Percentiles rank a stretch among this genome's conserved stretches.
Conservation (phyloP, 2,888 invertebrate species). For the Chrysomela aeneicollis region DNA sequence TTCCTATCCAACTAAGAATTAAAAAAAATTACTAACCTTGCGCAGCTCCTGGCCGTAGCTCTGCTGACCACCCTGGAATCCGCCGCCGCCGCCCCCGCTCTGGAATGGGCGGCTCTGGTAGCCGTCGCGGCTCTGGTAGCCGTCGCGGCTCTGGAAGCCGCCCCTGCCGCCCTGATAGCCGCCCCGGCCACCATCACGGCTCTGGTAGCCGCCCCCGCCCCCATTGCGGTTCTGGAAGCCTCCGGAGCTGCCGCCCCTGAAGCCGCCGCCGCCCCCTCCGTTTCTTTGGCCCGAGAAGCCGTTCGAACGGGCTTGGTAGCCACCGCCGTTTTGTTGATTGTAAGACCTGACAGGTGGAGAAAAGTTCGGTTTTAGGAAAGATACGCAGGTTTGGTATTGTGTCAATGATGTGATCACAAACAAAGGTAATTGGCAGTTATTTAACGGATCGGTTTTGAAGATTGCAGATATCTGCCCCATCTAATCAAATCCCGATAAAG, state of each 20-base stretch:
- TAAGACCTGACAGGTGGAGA: slow-evolving; percentile 52
- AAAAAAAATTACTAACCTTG: too few species aligned
- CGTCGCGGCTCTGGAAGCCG: slow-evolving; percentile 41
- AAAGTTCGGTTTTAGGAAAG: too few species aligned
- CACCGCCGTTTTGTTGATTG: slow-evolving; percentile 44
- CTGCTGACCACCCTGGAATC: slow-evolving; percentile 56
- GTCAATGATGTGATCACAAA: background rate
- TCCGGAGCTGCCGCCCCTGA: slow-evolving; percentile 41
- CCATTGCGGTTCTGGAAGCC: slow-evolving; percentile 44
- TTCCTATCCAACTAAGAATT: too few species aligned
- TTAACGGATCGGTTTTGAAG: too few species aligned
- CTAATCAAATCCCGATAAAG: too few species aligned
- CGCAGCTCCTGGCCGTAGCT: slow-evolving; percentile 64
- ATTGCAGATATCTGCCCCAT: too few species aligned
- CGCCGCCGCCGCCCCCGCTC: too few species aligned
- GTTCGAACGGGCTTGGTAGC: slow-evolving; percentile 48
- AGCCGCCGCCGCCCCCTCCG: slow-evolving; percentile 28
- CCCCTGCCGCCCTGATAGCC: slow-evolving; percentile 53
- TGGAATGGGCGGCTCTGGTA: too few species aligned
- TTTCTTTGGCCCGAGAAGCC: slow-evolving; percentile 38
- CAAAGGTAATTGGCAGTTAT: too few species aligned
- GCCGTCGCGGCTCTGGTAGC: too few species aligned
- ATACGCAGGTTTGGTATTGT: too few species aligned
- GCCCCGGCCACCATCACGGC: slow-evolving; percentile 55
- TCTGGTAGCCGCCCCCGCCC: slow-evolving; percentile 54